Percentiles rank a stretch among this genome's conserved stretches.
Conservation (phyloP, 37 sponge, comb jelly and placozoan genomes). For the Oscarella lobularis region DNA sequence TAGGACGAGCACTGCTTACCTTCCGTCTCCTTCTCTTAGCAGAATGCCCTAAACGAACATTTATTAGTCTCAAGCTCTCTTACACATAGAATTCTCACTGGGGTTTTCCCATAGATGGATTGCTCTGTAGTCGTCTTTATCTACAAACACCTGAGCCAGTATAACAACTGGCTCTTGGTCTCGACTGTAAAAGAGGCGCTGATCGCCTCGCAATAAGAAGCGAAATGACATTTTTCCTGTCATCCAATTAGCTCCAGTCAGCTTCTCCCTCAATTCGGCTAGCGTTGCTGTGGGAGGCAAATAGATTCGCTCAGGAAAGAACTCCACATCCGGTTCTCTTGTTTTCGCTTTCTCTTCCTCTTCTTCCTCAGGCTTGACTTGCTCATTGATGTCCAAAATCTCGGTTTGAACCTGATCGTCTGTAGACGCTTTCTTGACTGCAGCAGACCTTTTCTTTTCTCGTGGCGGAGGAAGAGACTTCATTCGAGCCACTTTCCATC, state of each 20-base stretch:
- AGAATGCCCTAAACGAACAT: too few species aligned
- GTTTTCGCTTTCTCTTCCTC: background rate
- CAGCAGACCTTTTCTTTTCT: too few species aligned
- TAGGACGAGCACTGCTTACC: too few species aligned
- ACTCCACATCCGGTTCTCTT: background rate
- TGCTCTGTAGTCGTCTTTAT: background rate
- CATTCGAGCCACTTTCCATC: too few species aligned
- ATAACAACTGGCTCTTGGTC: background rate
- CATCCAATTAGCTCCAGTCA: background rate
- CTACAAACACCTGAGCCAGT: background rate
- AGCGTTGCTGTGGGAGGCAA: background rate
- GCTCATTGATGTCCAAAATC: too few species aligned
- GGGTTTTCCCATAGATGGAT: background rate
- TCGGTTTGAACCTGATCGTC: too few species aligned
- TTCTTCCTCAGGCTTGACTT: background rate
- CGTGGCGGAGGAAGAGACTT: too few species aligned
- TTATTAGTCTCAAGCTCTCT: too few species aligned
- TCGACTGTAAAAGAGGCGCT: constrained; percentile 2
- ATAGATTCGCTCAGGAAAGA: background rate
- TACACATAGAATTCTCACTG: too few species aligned
- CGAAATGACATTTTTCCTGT: background rate
- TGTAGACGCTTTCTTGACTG: too few species aligned
- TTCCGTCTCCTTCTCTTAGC: too few species aligned
- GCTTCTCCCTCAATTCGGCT: background rate
- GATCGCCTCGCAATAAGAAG: background rate